These are phyloP conservation scores for Patella depressa DNA, from an alignment of 2,888 invertebrate genomes.

Conservation along the genomic window DNA sequence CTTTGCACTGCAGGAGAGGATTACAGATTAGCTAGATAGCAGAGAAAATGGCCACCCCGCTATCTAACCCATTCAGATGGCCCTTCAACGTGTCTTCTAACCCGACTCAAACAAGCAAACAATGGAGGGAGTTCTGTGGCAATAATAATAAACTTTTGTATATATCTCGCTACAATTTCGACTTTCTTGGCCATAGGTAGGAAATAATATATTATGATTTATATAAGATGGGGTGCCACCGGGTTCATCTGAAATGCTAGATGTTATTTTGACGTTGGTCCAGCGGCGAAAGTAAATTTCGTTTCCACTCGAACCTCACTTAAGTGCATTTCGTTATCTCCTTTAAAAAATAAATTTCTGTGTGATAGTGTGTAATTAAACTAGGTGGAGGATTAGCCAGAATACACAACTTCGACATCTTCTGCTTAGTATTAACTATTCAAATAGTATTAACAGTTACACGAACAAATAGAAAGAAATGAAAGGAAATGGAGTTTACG, in stretches of 20 bases:
- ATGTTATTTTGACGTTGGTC: conserved; percentile 7
- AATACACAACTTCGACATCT: too few relatives aligned
- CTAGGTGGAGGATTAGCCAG: too few relatives aligned
- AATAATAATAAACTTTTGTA: conserved; percentile 1
- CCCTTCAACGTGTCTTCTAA: neutral
- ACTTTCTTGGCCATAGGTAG: neutral
- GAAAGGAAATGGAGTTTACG: too few relatives aligned
- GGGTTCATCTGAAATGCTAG: conserved; percentile 2
- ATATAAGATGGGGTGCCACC: neutral
- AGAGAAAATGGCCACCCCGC: conserved; percentile 4
- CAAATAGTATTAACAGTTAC: too few relatives aligned
- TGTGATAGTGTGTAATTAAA: too few relatives aligned
- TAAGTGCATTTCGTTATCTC: neutral
- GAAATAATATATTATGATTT: conserved; percentile 9
- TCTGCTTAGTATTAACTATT: too few relatives aligned
- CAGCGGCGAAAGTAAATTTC: conserved; percentile 3
- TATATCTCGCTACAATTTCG: conserved; percentile 10
- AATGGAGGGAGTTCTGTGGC: neutral
- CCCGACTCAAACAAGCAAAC: conserved; percentile 1
- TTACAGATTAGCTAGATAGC: neutral
- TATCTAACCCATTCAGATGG: neutral
- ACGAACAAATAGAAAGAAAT: too few relatives aligned
- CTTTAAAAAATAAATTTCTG: too few relatives aligned
- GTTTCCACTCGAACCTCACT: neutral
- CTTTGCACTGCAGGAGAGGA: neutral